Percentiles rank a stretch among this genome's conserved stretches.
Evolutionary conservation across 2,797 vertebrate genomes (phyloP).

Genomic region (Argya squamiceps): DNA sequence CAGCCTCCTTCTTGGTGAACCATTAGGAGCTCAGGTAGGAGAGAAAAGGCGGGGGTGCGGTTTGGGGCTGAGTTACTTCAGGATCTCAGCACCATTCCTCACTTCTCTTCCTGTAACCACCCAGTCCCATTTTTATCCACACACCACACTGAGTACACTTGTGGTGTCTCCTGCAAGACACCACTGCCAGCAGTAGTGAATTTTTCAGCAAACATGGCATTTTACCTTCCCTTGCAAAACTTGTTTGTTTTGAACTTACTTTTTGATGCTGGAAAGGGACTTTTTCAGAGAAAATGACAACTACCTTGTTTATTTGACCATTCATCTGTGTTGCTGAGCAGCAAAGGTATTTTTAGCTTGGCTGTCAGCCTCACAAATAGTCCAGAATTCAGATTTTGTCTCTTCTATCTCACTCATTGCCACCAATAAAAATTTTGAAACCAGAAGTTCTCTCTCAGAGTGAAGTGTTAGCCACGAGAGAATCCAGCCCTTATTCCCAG

Average conservation of each 20-base stretch:
- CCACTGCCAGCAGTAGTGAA: neutral
- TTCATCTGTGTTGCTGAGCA: neutral
- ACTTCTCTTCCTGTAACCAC: neutral
- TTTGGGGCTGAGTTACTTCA: neutral
- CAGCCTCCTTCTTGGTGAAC: neutral
- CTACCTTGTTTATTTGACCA: neutral
- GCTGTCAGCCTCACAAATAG: neutral
- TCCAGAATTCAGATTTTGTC: neutral
- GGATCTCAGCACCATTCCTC: neutral
- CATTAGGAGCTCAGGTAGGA: neutral
- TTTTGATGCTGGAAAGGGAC: neutral
- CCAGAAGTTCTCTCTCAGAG: neutral
- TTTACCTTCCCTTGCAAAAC: neutral
- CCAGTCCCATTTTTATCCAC: neutral
- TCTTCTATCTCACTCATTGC: fast-evolving
- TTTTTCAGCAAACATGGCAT: neutral
- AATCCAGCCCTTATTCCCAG: neutral
- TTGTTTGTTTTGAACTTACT: neutral
- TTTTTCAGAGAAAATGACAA: neutral
- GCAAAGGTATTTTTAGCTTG: neutral
- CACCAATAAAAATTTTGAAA: neutral
- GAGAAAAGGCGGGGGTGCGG: neutral
- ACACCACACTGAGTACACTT: neutral
- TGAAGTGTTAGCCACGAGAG: neutral
- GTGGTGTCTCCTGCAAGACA: neutral